Conservation (phyloP, 2,888 invertebrate species). For the Copidosoma aretas region DNA sequence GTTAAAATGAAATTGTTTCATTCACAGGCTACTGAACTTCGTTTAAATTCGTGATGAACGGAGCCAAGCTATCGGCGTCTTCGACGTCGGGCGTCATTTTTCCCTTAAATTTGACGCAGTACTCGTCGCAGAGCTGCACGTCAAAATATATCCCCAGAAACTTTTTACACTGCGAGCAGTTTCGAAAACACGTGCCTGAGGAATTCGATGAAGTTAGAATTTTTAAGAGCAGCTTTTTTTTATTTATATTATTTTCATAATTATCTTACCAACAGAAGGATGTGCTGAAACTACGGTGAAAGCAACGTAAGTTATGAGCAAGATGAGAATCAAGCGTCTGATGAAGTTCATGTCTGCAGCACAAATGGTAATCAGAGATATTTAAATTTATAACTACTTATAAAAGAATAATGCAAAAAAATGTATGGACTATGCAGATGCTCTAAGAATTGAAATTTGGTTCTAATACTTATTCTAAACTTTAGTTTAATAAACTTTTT, state of each 20-base stretch:
- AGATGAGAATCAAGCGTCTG: slow-evolving; percentile 12
- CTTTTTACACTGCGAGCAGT: slow-evolving; percentile 89
- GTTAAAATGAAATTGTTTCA: background rate
- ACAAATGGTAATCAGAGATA: too few relatives aligned
- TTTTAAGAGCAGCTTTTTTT: background rate
- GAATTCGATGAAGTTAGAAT: background rate
- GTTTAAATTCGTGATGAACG: slow-evolving; percentile 71
- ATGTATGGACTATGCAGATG: too few relatives aligned
- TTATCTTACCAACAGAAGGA: slow-evolving; percentile 35
- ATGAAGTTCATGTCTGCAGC: slow-evolving; percentile 13
- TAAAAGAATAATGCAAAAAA: too few relatives aligned
- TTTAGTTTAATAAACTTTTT: slow-evolving; percentile 4
- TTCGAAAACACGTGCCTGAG: slow-evolving; percentile 77
- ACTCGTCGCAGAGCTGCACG: slow-evolving; percentile 83
- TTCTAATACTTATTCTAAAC: too few relatives aligned
- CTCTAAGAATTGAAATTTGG: background rate
- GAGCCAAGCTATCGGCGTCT: slow-evolving; percentile 79
- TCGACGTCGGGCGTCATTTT: slow-evolving; percentile 87
- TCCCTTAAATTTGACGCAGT: slow-evolving; percentile 83
- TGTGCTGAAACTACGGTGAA: slow-evolving; percentile 23
- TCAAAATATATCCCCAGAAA: slow-evolving; percentile 88
- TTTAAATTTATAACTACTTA: too few relatives aligned
- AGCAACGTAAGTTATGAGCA: slow-evolving; percentile 20
- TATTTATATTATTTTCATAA: background rate
- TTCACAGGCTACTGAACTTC: slow-evolving; percentile 43